Evolutionary conservation across 2,113 vertebrate species (phyloP), one percentile per base, ranked within the genome.

Genomic region (Phylloscopus trochiloides): DNA sequence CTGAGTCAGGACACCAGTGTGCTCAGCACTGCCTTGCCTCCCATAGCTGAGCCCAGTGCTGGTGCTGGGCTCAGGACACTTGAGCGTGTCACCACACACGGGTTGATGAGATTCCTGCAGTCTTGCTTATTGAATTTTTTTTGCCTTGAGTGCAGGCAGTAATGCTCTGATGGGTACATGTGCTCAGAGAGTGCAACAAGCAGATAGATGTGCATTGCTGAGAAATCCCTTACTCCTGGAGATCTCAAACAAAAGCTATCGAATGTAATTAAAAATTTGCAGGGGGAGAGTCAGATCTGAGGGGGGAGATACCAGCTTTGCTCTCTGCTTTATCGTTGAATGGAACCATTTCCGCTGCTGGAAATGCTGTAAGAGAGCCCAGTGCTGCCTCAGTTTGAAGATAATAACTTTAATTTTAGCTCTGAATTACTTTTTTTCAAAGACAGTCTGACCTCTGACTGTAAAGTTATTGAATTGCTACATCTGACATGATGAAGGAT

Each of bases 381-480:
- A 14, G 38, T 48, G 65, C 79, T 73, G 70, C 94, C 90, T 55
- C 72, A 59, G 91, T 96, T 97, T 96, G 97, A 97, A 98, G 98
- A 98, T 98, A 98, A 97, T 97, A 98, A 98, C 98, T 98, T 98
- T 98, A 98, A 98, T 97, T 98, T 97, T 96, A 94, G 96, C 95
- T 97, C 96, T 67, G 93, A 98, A 98, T 98, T 97, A 97, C 98
- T 95, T 98, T 97, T 96, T 97, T 98, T 97, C 98, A 97, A 97
- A 98, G 97, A 88, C 93, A 96, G 74, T 76, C 79, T 97, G 98
- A 98, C 98, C 98, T 98, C 97, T 97, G 98, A 96, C 97, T 98
- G 86, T 91, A 57, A 92, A 96, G 94, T 98, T 97, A 98, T 96
- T 98, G 98, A 98, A 97, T 97, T 97, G 97, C 96, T 94, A 74